Base-by-base conservation (phyloP, 2,888 invertebrate genomes). In the Meiosimyza platycephala region DNA sequence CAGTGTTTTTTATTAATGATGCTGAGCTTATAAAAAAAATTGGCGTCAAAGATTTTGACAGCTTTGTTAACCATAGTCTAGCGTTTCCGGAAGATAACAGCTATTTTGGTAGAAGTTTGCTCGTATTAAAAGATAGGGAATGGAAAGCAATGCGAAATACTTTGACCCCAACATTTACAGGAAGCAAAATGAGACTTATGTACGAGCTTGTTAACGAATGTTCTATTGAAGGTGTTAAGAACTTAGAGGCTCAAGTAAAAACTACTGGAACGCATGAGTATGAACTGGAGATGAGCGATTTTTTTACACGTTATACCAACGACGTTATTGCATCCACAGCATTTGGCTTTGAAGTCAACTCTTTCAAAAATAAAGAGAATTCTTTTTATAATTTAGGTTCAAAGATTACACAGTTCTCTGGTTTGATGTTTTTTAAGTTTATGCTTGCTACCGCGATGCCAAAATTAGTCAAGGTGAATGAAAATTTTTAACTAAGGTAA, bases 131-230 rank as follows among this genome's bases (percentile, higher is more conserved):
- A 9, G 85, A 82, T 72, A 79, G 85, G 65, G 81, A 81, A 48
- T 86, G 86, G 86, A 81, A 80, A 48, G 82, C 86, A 6, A 88
- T 89, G 88, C 79, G 88, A 50, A 78, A 83, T 5, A 87, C 87
- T 0, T 74, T 89, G 3, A 89, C 89, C 59, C 90, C 90, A 2
- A 87, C 88, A 0, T 90, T 90, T 77, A 89, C 90, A 9, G 88
- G 89, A 55, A 88, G 89, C 59, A 90, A 90, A 81, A 89, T 90
- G 77, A 85, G 88, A 7, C 85, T 87, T 72, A 89, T 90, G 86
- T 83, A 82, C 33, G 71, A 78, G 5, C 57, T 85, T 50, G 78
- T 85, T 71, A 79, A 78, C 22, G 81, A 84, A 15, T 83, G 83
- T 59, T 79, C 83, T 12, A 75, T 72, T 1, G 84, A 82, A 71